Percentiles rank a stretch among this genome's conserved stretches.
Evolutionary conservation across 2,888 invertebrate genomes (phyloP).

Genomic region (Lathronympha strigana): DNA sequence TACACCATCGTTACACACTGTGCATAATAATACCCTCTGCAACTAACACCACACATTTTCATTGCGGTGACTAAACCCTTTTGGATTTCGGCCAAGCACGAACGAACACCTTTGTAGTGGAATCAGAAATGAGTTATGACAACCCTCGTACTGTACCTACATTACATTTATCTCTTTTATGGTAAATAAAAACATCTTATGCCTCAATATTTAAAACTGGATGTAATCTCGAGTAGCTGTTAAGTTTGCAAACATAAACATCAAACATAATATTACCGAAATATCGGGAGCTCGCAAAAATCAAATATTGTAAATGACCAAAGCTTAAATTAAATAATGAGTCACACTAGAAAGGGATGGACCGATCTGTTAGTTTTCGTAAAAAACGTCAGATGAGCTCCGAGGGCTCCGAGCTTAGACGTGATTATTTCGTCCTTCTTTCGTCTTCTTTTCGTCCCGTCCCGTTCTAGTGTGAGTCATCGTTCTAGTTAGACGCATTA

Average conservation of each 20-base stretch:
- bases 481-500: no score
- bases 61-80: constrained; percentile 37
- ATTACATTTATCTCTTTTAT: constrained; percentile 27
- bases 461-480: no score
- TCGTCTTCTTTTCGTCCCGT: no score
- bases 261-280: no score
- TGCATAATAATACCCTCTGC: background rate
- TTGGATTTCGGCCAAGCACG: constrained; percentile 42
- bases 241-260: background rate
- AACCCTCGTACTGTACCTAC: constrained; percentile 15
- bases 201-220: background rate
- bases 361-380: no score
- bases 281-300: no score
- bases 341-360: no score
- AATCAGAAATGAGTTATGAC: constrained; percentile 40
- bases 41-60: constrained; percentile 18
- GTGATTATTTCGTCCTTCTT: no score
- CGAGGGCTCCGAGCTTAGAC: no score
- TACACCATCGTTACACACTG: background rate
- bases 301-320: no score
- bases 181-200: constrained; percentile 18
- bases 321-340: no score
- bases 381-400: no score
- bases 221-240: background rate
- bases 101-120: constrained; percentile 41